Base-by-base conservation (phyloP, 2,888 invertebrate genomes). In the Coleophora deauratella region DNA sequence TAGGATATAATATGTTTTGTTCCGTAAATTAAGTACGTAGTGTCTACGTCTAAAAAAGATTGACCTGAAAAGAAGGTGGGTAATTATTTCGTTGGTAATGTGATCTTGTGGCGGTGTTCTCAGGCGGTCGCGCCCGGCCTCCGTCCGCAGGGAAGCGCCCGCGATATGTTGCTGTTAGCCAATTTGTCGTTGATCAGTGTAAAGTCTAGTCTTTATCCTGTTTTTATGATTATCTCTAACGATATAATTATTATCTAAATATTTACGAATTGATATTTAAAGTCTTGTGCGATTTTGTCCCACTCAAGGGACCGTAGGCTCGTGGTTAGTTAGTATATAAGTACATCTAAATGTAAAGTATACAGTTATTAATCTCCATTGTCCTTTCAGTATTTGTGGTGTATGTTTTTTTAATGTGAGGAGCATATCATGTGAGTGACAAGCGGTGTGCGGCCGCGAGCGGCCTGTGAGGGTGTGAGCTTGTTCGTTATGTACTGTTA, bases 141-240 rank as follows among this genome's bases (percentile, higher is more conserved):
- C 69, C 50, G 54, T 63, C 69, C 50, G 54, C 54, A 59, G 51
- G 69, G 50, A 62, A 66, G 52, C 55, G 53, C 55, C 60, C 59
- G 72, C 76, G 72, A 67, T 70, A 69, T 66, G 69, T 77, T 74
- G 78, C 76, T 75, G 75, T 80, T 79, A 72, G 78, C 74, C 69
- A 71, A 71, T 62, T 62, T 73, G 72, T 79, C 79, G 80, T 81
- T 85, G 74, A 77, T 84, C 84, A 82, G 84, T 86, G 85, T 86
- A 85, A 81, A 80, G 84, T 86, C 86, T 86, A 86, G 86, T 86
- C 86, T 84, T 81, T 84, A 85, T 81, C 62, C 80, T 82, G 81
- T 84, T 84, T 77, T 71, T 72, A 75, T 79, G 76, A 77, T 79
- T 44, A 44, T 44, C 73, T 77, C 70, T 79, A 76, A 79, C 71